Base-by-base conservation (phyloP, 2,888 invertebrate species). In the Stenodema calcarata region DNA sequence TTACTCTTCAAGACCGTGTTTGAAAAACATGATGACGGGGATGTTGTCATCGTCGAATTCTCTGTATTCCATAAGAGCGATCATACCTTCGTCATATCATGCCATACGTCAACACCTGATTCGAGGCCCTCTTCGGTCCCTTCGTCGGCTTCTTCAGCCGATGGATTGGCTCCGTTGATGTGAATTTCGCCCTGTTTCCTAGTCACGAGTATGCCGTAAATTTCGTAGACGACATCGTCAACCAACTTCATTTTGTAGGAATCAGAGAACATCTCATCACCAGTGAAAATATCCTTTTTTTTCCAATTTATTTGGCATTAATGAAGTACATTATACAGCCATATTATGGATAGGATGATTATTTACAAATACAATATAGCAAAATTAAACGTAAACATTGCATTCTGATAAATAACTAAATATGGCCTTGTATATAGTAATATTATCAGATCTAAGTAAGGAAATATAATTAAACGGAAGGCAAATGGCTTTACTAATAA, bases 181-280 rank as follows among this genome's bases (percentile, higher is more conserved):
- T 92, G 91, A 89, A 99, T 94, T 81, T 97, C 96, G 87, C 95
- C 97, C 80, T 94, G 92, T 90, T 93, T 93, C 90, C 97, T 94
- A 88, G 93, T 93, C 86, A 96, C 93, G 88, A 95, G 92, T 90
- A 93, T 97, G 90, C 98, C 98, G 91, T 96, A 95, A 88, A 99
- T 98, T 94, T 98, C 98, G 91, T 97, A 98, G 88, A 98, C 91
- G 84, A 98, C 97, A 92, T 97, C 96, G 91, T 98, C 98, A 73
- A 98, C 94, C 89, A 98, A 92, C 92, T 98, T 97, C 90, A 97
- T 94, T 93, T 95, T 98, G 92, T 97, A 98, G 86, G 97, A 95
- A 92, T 99, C 99, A 87, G 98, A 97, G 94, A 98, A 98, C 96
- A 99, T 97, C 93, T 99, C 99, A 92, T 99, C 99, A 96, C 96